A percentile compares a stretch with the other conserved stretches of the same genome.
These are phyloP conservation scores for Pseudomugil gertrudae DNA, from an alignment of 2,797 vertebrate species.

Conservation along the genomic window DNA sequence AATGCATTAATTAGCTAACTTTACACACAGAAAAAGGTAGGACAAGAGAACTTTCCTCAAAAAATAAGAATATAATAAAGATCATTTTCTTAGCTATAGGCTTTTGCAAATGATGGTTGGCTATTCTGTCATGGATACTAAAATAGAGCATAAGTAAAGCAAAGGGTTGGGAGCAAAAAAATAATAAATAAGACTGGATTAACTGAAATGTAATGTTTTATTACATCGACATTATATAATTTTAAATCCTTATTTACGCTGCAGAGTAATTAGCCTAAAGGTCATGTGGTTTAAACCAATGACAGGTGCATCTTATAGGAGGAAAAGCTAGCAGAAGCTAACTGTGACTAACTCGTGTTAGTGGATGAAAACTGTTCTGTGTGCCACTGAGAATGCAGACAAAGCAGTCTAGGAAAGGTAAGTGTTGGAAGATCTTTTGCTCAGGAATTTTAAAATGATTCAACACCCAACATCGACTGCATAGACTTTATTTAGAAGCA, in stretches of 20 bases:
- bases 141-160: slow-evolving; percentile 23
- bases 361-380: slow-evolving; percentile 44
- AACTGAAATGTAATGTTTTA: slow-evolving; percentile 20
- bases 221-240: slow-evolving; percentile 10
- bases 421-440: slow-evolving; percentile 22
- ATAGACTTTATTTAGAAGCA: slow-evolving; percentile 14
- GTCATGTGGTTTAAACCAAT: slow-evolving; percentile 66
- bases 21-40: slow-evolving; percentile 8
- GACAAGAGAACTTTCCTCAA: neutral
- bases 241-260: slow-evolving; percentile 73
- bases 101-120: slow-evolving; percentile 38
- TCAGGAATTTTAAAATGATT: slow-evolving; percentile 14
- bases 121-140: slow-evolving; percentile 31
- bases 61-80: neutral
- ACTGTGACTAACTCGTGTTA: slow-evolving; percentile 21
- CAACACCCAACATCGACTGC: slow-evolving; percentile 10
- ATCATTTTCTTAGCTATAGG: slow-evolving; percentile 36
- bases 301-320: slow-evolving; percentile 65
- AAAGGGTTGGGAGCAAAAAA: neutral
- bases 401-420: slow-evolving; percentile 43
- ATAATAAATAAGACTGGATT: slow-evolving; percentile 13
- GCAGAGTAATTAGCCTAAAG: slow-evolving; percentile 77
- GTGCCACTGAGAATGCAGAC: slow-evolving; percentile 35
- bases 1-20: slow-evolving; percentile 39
- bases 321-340: slow-evolving; percentile 40